Conservation (phyloP, 2,113 vertebrate species). For the Eolophus roseicapilla region DNA sequence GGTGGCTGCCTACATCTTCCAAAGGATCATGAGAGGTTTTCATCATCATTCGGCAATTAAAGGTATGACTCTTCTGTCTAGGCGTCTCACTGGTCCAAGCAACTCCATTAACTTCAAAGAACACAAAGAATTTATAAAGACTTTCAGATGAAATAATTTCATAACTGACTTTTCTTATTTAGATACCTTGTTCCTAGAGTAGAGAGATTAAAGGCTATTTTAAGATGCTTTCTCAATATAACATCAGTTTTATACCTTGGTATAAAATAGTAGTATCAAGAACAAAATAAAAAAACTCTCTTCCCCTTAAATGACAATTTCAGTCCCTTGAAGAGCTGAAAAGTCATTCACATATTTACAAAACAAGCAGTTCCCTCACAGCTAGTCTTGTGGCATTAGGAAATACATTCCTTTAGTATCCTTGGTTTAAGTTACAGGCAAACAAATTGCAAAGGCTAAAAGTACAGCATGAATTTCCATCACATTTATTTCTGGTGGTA, state of each 20-base stretch:
- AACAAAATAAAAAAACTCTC: not conserved
- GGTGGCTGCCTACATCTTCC: constrained; percentile 79
- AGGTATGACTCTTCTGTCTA: constrained; percentile 94
- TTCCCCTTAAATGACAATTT: not conserved
- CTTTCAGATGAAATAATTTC: not conserved
- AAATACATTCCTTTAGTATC: not conserved
- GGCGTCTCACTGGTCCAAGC: constrained; percentile 89
- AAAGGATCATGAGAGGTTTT: constrained; percentile 80
- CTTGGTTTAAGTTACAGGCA: not conserved
- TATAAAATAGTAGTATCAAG: not conserved
- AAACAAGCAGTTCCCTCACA: not conserved
- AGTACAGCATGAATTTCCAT: not conserved
- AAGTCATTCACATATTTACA: not conserved
- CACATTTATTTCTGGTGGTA: not conserved
- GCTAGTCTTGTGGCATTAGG: not conserved
- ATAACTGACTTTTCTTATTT: not conserved
- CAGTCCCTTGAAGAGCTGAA: not conserved
- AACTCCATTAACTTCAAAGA: constrained; percentile 83
- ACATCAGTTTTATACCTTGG: not conserved
- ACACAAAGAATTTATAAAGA: not conserved
- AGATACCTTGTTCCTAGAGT: not conserved
- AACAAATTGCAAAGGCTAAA: not conserved
- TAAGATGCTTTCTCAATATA: not conserved
- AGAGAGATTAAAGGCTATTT: not conserved
- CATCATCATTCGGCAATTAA: constrained; percentile 95